Base-by-base conservation (phyloP, 2,113 vertebrate genomes). In the Zapornia atra region DNA sequence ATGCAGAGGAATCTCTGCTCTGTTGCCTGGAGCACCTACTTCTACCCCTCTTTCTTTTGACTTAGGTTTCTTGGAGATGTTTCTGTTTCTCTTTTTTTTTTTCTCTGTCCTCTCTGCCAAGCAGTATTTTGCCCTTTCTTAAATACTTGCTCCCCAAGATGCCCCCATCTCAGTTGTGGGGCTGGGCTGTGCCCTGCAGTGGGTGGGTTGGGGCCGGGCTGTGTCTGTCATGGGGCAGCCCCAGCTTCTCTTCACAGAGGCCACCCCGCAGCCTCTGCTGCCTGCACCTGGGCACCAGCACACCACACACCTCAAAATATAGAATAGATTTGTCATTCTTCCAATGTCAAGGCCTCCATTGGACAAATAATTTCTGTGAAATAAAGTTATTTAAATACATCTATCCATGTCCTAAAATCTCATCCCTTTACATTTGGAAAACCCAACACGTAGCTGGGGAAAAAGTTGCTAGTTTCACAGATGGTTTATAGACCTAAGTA, bases 111-210 rank as follows among this genome's bases (percentile, higher is more conserved):
- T 70, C 15, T 80, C 33, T 78, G 50, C 28, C 17, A 53, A 38
- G 13, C 65, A 78, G 18, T 1, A 1, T 71, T 88, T 66, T 78
- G 21, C 14, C 59, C 12, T 53, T 34, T 40, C 51, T 66, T 48
- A 54, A 66, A 53, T 7, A 16, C 8, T 4, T 20, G n/a, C 48
- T 42, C 36, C 11, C 10, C 14, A 15, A 17, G 25, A 5, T 2
- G 4, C 18, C 12, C 14, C 5, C 1, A 2, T 4, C 25, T 19
- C 22, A 24, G 1, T 25, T 28, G 29, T 0, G 1, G 4, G 28
- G 16, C 8, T 40, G 19, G 34, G 38, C 20, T 0, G 1, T 34
- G 36, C 14, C 28, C 16, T 34, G 8, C 0, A 1, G 4, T 14
- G 22, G 15, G 42, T 44, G 42, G 1, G 15, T 3, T 11, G 21